Percentiles rank a stretch among this genome's conserved stretches.
Conservation (phyloP, 2,888 invertebrate genomes). For the Sinodicranocentrus sp. region DNA sequence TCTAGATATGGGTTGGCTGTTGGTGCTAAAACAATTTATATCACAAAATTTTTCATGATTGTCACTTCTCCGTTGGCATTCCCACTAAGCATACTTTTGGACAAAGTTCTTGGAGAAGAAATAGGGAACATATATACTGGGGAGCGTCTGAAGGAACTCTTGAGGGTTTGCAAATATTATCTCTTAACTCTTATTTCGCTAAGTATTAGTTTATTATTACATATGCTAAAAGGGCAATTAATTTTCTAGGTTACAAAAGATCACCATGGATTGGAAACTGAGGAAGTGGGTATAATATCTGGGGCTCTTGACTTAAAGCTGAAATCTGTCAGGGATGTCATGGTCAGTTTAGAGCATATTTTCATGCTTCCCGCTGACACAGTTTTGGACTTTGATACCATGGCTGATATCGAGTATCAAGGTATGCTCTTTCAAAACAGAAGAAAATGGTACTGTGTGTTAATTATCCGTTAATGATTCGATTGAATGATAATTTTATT, state of each 20-base stretch:
- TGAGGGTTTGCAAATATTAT: not conserved
- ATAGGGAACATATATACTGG: conserved; percentile 98
- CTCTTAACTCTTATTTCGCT: too few relatives aligned
- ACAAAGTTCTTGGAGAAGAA: conserved; percentile 95
- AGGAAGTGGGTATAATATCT: conserved; percentile 97
- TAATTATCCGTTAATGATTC: too few relatives aligned
- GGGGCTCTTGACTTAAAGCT: conserved; percentile 97
- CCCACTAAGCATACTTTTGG: conserved; percentile 93
- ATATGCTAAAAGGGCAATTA: too few relatives aligned
- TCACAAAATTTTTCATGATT: conserved; percentile 96
- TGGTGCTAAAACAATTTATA: conserved; percentile 94
- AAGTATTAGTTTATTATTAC: too few relatives aligned
- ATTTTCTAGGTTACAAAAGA: conserved; percentile 91
- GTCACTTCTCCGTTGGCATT: conserved; percentile 95
- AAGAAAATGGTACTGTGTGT: too few relatives aligned
- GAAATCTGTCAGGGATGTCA: conserved; percentile 96
- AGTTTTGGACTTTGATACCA: conserved; percentile 96
- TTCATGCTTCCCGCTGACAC: conserved; percentile 96
- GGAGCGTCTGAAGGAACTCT: conserved; percentile 93
- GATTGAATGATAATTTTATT: too few relatives aligned
- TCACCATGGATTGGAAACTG: conserved; percentile 92
- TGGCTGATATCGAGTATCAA: conserved; percentile 97
- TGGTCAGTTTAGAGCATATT: conserved; percentile 81
- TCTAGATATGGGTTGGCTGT: conserved; percentile 96
- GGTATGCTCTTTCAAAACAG: too few relatives aligned